Base-by-base conservation (phyloP, 2,888 invertebrate species). In the Ernsta delagoae region DNA sequence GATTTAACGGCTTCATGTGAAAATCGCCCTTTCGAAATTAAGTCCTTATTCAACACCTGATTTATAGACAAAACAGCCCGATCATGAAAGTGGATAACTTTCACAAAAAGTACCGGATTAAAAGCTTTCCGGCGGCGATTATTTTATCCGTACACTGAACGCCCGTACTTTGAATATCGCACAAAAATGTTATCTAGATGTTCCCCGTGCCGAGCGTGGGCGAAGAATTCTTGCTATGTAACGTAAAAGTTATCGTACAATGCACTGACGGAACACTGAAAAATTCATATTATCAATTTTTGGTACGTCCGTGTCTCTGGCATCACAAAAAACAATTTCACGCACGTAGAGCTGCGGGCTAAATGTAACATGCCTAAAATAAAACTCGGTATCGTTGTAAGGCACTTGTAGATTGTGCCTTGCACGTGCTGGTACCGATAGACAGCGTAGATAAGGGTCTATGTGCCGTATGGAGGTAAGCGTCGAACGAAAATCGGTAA, bases 1-100 rank as follows among this genome's bases (percentile, higher is more conserved):
- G 82, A 83, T 87, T 86, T 85, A 87, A 88, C 87, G 88, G 90
- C 88, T 91, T 88, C 86, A 83, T 85, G 83, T 85, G 83, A 82
- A 88, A 87, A 88, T 88, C 79, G 79, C 78, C 79, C 78, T 86
- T 86, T 84, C 11, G 24, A 80, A 85, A 85, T 86, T 85, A 86
- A 87, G 83, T 82, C 82, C 79, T 83, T 76, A 86, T 88, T 89
- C 85, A 87, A 86, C 85, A 83, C 76, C 76, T 85, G 83, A 83
- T 85, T 83, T 84, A 85, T 83, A 78, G 74, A 75, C 77, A 77
- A 79, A 81, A 77, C 77, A 70, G 70, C 71, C 70, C 62, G 70
- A 73, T 73, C 56, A 61, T 67, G 69, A 72, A 77, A 77, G 74
- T 70, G 61, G 74, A 70, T 75, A 59, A 48, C 68, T 68, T 63